A percentile compares a stretch with the other conserved stretches of the same genome.
Conservation (phyloP, 2,113 vertebrate genomes). For the Athene noctua region DNA sequence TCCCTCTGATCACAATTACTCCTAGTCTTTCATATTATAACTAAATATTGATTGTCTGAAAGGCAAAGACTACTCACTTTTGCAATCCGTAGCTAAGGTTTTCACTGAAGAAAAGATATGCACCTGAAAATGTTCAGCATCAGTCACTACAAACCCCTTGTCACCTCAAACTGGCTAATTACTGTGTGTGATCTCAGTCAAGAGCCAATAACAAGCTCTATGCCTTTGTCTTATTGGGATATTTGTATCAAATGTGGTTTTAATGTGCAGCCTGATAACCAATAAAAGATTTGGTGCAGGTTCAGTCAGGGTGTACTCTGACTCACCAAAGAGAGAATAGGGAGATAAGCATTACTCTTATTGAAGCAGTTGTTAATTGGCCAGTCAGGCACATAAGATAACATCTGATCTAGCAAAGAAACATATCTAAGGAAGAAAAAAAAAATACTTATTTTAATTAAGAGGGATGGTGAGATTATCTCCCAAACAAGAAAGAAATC, state of each 20-base stretch:
- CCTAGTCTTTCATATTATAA: neutral
- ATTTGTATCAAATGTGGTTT: neutral
- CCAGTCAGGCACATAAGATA: neutral
- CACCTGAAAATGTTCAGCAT: neutral
- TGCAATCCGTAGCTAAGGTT: neutral
- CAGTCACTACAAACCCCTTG: neutral
- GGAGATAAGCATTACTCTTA: neutral
- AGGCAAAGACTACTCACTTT: neutral
- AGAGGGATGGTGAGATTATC: neutral
- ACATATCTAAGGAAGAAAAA: neutral
- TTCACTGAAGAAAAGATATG: neutral
- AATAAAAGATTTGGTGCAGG: neutral
- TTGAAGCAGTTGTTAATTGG: slow-evolving; percentile 27
- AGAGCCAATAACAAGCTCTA: neutral
- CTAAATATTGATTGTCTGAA: neutral
- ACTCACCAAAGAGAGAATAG: neutral
- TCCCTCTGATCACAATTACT: neutral
- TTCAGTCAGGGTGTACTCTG: neutral
- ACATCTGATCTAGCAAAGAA: slow-evolving; percentile 20
- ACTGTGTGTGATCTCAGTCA: neutral
- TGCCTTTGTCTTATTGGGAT: neutral
- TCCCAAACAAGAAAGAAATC: slow-evolving; percentile 28
- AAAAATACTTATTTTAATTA: slow-evolving; percentile 35
- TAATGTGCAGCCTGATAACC: neutral
- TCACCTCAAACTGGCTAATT: neutral